These are phyloP conservation scores for Drosophila pandora DNA, from an alignment of 1,140 invertebrate genomes.

Conservation along the genomic window DNA sequence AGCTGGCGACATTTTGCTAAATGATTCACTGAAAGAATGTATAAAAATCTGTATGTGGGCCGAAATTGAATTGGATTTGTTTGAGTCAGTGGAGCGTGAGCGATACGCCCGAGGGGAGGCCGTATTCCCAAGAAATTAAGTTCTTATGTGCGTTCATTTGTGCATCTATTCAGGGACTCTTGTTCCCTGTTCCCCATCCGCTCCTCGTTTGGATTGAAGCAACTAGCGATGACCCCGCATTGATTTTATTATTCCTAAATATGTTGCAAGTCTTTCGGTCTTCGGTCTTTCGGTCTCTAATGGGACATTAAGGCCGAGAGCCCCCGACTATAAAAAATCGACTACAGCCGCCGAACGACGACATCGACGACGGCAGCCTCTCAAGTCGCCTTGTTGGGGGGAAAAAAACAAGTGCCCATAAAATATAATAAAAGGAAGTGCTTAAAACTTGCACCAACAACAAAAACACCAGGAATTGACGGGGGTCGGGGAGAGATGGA, in stretches of 20 bases:
- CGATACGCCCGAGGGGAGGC: conserved; percentile 13
- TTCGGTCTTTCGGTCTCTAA: conserved; percentile 39
- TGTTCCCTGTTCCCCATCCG: neutral
- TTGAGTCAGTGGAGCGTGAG: conserved; percentile 44
- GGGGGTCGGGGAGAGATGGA: conserved; percentile 6
- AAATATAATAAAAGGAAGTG: conserved; percentile 82
- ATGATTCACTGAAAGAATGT: conserved; percentile 47
- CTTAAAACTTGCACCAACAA: conserved; percentile 69
- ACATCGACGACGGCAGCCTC: conserved; percentile 36
- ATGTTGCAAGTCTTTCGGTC: conserved; percentile 26
- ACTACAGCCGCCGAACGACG: conserved; percentile 33
- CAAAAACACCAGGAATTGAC: conserved; percentile 12
- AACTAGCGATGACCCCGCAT: conserved; percentile 39
- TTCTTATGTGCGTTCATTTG: neutral
- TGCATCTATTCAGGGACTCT: neutral
- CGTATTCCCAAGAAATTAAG: conserved; percentile 1
- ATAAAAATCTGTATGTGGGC: conserved; percentile 3
- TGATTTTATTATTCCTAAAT: conserved; percentile 53
- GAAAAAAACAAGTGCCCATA: conserved; percentile 76
- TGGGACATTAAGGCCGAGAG: conserved; percentile 60
- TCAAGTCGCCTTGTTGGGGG: conserved; percentile 17
- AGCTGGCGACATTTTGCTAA: conserved; percentile 51
- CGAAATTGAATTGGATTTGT: conserved; percentile 46
- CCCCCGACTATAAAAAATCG: conserved; percentile 64
- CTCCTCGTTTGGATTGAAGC: neutral